Base-by-base conservation (phyloP, 2,113 vertebrate genomes). In the Oxyruncus cristatus region DNA sequence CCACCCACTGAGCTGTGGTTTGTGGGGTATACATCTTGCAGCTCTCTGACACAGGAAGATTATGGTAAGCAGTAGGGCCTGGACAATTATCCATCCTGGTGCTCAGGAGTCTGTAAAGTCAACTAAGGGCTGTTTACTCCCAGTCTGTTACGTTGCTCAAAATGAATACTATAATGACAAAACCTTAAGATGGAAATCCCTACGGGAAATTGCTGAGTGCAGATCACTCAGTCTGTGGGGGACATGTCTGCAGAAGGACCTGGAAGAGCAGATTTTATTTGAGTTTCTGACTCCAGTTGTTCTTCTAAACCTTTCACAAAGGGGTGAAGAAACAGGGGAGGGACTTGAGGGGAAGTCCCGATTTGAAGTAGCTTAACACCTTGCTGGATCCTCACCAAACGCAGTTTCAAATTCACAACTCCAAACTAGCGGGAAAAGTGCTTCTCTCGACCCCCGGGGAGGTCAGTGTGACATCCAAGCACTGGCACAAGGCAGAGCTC, bases 351-450 rank as follows among this genome's bases (percentile, higher is more conserved):
- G 41, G 27, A 86, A 80, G 17, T 90, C 67, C 42, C 2, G 1
- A 71, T 23, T 79, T 65, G 52, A 89, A 87, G 61, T 10, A 92
- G 86, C 65, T 72, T 71, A 95, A 93, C 76, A 94, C 85, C 93
- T 92, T 95, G 88, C 47, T 95, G 95, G 93, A 91, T 74, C 56
- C 41, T 75, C 0, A 32, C 88, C 88, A 83, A 92, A 78, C 3
- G 7, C 26, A 62, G 61, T 89, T 92, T 93, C 76, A 88, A 76
- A 74, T 92, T 75, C 90, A 78, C 78, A 93, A 47, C 71, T 90
- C 83, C 68, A 63, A 90, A 86, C 46, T 19, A 83, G 35, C 26
- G 52, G 8, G 65, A 42, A 78, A 94, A 96, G 95, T 41, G 65
- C 52, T 81, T 63, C 76, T 76, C 55, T 63, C 21, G 14, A 47